Evolutionary conservation across 2,113 vertebrate species (phyloP).

Genomic region (Ascaphus truei): DNA sequence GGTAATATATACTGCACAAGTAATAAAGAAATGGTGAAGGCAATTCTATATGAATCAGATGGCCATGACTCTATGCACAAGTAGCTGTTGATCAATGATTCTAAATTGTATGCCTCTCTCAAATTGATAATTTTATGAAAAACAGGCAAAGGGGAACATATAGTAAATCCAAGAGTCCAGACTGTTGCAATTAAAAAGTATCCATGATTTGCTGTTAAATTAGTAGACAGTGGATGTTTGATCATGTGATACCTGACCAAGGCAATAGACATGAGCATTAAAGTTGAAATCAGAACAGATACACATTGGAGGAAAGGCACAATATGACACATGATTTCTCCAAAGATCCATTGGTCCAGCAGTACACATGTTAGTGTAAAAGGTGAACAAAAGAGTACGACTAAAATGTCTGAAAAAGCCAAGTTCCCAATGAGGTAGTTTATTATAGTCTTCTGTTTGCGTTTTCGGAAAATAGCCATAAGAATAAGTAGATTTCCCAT

Average conservation of each 20-base stretch:
- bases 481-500: slow-evolving; percentile 72
- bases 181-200: slow-evolving; percentile 60
- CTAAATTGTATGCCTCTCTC: slow-evolving; percentile 59
- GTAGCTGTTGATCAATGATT: slow-evolving; percentile 60
- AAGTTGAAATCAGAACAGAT: slow-evolving; percentile 71
- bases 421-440: slow-evolving; percentile 75
- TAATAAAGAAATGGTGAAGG: slow-evolving; percentile 67
- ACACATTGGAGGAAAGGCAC: slow-evolving; percentile 77
- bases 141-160: slow-evolving; percentile 73
- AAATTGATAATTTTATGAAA: slow-evolving; percentile 72
- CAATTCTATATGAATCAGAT: slow-evolving; percentile 67
- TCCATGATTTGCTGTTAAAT: slow-evolving; percentile 67
- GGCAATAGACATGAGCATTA: slow-evolving; percentile 76
- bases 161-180: slow-evolving; percentile 65
- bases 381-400: slow-evolving; percentile 74
- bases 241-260: slow-evolving; percentile 75
- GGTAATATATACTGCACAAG: slow-evolving; percentile 75
- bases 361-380: slow-evolving; percentile 70
- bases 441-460: slow-evolving; percentile 69
- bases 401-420: slow-evolving; percentile 78
- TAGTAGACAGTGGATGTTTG: slow-evolving; percentile 69
- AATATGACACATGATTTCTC: slow-evolving; percentile 68
- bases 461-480: slow-evolving; percentile 60
- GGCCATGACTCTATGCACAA: slow-evolving; percentile 74
- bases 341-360: slow-evolving; percentile 77